These are phyloP conservation scores for Microtus californicus DNA, from an alignment of 2,797 vertebrate genomes.

Conservation along the genomic window DNA sequence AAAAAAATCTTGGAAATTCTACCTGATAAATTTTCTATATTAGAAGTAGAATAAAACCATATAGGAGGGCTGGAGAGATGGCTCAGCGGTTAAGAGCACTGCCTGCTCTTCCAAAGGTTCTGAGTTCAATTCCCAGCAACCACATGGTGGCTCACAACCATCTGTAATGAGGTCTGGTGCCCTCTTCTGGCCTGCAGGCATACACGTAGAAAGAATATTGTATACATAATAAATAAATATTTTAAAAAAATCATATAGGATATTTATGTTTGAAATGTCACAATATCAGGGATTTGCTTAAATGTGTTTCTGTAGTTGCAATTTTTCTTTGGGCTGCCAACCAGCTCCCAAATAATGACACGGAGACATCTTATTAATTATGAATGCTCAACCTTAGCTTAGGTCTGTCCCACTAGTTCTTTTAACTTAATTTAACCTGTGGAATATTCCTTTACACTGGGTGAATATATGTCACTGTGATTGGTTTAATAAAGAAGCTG, in stretches of 20 bases:
- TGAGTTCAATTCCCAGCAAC: too few species aligned
- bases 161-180: too few species aligned
- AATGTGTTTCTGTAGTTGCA: not conserved
- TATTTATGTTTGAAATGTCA: constrained; percentile 18
- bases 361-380: not conserved
- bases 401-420: not conserved
- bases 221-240: too few species aligned
- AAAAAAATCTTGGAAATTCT: constrained; percentile 35
- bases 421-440: not conserved
- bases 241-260: not conserved
- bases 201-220: too few species aligned
- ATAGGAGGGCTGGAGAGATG: too few species aligned
- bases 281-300: not conserved
- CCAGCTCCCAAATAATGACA: not conserved
- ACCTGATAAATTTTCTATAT: not conserved
- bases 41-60: constrained; percentile 57
- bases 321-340: not conserved
- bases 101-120: too few species aligned
- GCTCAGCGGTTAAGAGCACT: too few species aligned
- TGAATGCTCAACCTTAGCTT: not conserved
- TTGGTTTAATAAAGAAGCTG: too few species aligned
- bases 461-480: too few species aligned
- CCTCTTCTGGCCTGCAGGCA: too few species aligned
- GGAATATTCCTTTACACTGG: too few species aligned
- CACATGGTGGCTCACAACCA: too few species aligned